These are phyloP conservation scores for Carabus problematicus DNA, from an alignment of 2,888 invertebrate genomes.

Conservation along the genomic window DNA sequence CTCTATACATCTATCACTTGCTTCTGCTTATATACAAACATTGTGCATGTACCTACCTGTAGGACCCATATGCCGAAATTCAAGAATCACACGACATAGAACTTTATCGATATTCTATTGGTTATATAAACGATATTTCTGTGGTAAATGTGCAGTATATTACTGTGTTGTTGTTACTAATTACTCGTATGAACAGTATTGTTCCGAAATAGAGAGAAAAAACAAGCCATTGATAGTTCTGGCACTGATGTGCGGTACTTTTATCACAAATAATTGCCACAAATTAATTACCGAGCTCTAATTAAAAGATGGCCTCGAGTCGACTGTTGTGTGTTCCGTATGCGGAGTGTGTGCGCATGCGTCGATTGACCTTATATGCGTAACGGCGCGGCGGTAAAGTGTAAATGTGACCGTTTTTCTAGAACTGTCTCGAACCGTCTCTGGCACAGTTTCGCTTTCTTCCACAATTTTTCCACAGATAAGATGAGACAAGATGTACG, in stretches of 20 bases:
- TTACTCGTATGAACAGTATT: conserved; percentile 3
- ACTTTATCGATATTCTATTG: too few relatives aligned
- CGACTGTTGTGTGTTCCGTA: conserved; percentile 19
- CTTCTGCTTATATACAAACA: not conserved
- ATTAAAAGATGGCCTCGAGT: conserved; percentile 35
- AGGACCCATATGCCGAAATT: too few relatives aligned
- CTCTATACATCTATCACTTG: not conserved
- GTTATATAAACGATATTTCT: too few relatives aligned
- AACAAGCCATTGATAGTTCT: conserved; percentile 36
- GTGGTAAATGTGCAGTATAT: not conserved
- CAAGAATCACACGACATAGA: too few relatives aligned
- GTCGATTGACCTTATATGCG: conserved; percentile 25
- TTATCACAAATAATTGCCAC: conserved; percentile 30
- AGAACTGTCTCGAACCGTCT: conserved; percentile 7
- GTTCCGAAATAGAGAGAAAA: not conserved
- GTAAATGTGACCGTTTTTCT: conserved; percentile 12
- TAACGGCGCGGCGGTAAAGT: conserved; percentile 22
- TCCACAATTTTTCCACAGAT: too few relatives aligned
- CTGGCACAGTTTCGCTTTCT: too few relatives aligned
- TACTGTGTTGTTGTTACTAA: conserved; percentile 5
- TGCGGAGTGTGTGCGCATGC: conserved; percentile 22
- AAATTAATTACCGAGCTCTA: conserved; percentile 40
- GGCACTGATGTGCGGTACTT: conserved; percentile 28
- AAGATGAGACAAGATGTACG: too few relatives aligned
- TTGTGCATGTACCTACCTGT: too few relatives aligned